Evolutionary conservation across 2,888 invertebrate species (phyloP).

Genomic region (Dyspetes luteomarginatus): DNA sequence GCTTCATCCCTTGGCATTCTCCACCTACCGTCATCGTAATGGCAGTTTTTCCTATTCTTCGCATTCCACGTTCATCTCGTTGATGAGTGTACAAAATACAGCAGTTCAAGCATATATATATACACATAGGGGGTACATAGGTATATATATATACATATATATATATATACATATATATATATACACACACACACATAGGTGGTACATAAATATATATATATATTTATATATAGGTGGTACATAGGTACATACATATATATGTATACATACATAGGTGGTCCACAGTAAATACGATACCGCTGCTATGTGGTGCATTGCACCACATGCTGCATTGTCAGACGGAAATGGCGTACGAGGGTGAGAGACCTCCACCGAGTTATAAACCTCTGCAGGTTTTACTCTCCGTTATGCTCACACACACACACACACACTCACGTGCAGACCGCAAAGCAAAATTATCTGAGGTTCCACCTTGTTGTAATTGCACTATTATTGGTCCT

Average conservation of each 20-base stretch:
- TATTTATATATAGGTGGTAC: neutral
- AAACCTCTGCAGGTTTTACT: neutral
- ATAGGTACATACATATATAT: neutral
- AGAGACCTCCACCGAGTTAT: neutral
- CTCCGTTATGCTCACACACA: neutral
- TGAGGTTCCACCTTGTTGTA: neutral
- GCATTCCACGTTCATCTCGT: neutral
- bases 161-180: too few species aligned
- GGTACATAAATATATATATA: neutral
- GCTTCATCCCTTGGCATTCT: conserved; percentile 19
- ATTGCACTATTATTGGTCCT: too few species aligned
- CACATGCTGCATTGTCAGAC: conserved; percentile 21
- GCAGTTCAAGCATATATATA: neutral
- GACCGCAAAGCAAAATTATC: neutral
- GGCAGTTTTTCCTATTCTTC: conserved; percentile 22
- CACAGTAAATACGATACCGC: neutral
- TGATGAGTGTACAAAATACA: conserved; percentile 22
- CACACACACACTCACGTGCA: neutral
- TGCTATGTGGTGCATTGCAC: neutral
- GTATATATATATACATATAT: neutral
- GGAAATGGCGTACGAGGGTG: neutral
- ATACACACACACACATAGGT: neutral
- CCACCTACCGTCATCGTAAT: neutral
- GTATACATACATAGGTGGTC: neutral
- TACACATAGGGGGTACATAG: neutral